Evolutionary conservation across 2,888 invertebrate genomes (phyloP).

Genomic region (Philereme vetulata): DNA sequence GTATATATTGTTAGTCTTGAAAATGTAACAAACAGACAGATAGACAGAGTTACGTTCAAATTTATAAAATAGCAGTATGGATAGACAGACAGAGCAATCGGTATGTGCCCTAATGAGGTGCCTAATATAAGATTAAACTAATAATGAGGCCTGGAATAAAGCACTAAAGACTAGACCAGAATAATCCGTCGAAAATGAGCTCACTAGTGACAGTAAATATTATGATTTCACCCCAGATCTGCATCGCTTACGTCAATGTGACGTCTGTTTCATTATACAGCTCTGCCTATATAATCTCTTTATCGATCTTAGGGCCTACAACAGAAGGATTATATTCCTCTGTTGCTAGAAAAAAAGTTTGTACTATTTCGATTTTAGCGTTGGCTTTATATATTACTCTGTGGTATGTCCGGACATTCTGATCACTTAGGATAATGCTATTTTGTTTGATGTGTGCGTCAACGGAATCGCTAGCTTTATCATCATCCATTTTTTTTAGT

Average conservation of each 20-base stretch:
- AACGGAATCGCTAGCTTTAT: constrained; percentile 46
- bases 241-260: constrained; percentile 80
- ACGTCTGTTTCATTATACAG: constrained; percentile 78
- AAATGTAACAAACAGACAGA: too few relatives aligned
- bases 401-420: constrained; percentile 75
- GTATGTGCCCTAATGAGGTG: background rate
- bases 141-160: constrained; percentile 20
- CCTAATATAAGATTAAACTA: constrained; percentile 19
- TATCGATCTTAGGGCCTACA: constrained; percentile 55
- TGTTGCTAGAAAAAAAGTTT: constrained; percentile 44
- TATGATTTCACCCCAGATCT: constrained; percentile 77
- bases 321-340: constrained; percentile 58
- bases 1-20: too few relatives aligned
- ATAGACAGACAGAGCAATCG: too few relatives aligned
- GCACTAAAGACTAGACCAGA: constrained; percentile 51
- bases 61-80: too few relatives aligned
- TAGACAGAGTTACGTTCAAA: too few relatives aligned
- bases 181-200: constrained; percentile 72
- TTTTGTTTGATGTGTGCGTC: constrained; percentile 59
- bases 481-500: background rate
- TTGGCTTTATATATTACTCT: constrained; percentile 74
- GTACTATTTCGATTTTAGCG: constrained; percentile 75
- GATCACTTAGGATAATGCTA: constrained; percentile 68
- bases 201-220: constrained; percentile 75
- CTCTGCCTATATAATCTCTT: constrained; percentile 56